phyloP scores from a whole-genome alignment of 1,140 invertebrate species.

The Lethocerus indicus region DNA sequence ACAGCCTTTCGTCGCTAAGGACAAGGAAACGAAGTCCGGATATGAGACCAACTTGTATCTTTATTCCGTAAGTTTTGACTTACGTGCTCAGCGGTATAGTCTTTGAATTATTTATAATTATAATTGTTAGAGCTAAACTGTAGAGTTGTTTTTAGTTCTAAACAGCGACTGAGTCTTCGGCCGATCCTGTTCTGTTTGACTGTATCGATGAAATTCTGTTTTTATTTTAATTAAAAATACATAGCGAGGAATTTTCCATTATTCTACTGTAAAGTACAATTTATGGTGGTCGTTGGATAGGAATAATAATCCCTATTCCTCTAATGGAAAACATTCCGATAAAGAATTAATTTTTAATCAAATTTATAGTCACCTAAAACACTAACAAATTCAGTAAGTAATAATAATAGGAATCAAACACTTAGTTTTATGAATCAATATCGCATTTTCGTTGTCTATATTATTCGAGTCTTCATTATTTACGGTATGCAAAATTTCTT shows the following conservation, averaged over 20 bases:
- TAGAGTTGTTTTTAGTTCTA: neutral
- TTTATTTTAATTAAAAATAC: neutral
- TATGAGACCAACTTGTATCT: conserved; percentile 57
- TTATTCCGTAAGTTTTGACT: conserved; percentile 39
- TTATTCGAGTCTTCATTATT: no score
- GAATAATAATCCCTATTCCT: no score
- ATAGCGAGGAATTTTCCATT: neutral
- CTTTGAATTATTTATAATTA: neutral
- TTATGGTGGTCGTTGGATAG: neutral
- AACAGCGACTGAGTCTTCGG: neutral
- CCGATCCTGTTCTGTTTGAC: neutral
- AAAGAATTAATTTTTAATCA: no score
- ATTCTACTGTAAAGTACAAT: neutral
- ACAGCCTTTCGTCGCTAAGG: conserved; percentile 33
- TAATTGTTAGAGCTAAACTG: neutral
- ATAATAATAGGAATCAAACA: no score
- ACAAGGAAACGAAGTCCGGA: conserved; percentile 40
- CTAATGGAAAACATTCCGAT: no score
- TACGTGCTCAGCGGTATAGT: neutral
- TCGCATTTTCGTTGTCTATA: no score
- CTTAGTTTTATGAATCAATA: no score
- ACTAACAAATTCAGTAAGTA: no score
- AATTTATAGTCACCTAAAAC: no score
- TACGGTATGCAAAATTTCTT: no score
- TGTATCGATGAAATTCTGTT: neutral